These are phyloP conservation scores for Nasalis larvatus DNA, from an alignment of 2,113 vertebrate species.

Conservation along the genomic window DNA sequence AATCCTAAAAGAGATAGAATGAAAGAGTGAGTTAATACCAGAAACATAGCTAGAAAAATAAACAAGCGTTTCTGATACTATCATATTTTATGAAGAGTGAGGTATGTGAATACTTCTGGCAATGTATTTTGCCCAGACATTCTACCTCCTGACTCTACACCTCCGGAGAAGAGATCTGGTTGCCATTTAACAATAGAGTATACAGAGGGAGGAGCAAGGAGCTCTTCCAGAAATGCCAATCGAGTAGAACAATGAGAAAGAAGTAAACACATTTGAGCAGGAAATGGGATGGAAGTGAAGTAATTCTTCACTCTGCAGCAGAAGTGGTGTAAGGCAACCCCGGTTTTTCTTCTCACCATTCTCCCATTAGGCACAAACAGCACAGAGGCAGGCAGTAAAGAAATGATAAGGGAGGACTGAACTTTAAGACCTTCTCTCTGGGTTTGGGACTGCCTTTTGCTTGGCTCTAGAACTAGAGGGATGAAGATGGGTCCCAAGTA, in stretches of 20 bases:
- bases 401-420: not conserved
- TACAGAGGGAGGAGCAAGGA: not conserved
- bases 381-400: not conserved
- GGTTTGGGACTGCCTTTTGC: not conserved
- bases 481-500: not conserved
- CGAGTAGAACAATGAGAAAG: conserved; percentile 23
- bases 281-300: conserved; percentile 52
- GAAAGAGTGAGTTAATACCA: not conserved
- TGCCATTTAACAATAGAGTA: not conserved
- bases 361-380: not conserved
- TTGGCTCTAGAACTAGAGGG: not conserved
- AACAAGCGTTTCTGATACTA: not conserved
- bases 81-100: not conserved
- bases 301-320: not conserved
- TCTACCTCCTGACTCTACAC: not conserved
- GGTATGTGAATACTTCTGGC: not conserved
- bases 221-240: conserved; percentile 7
- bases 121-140: not conserved
- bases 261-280: conserved; percentile 3
- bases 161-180: not conserved
- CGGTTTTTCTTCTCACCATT: not conserved
- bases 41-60: not conserved
- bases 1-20: not conserved
- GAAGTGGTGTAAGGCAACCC: not conserved
- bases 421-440: not conserved